Evolutionary conservation across 1,140 invertebrate species (phyloP), one percentile per base, ranked within the genome.

Genomic region (Phymorhynchus buccinoides): DNA sequence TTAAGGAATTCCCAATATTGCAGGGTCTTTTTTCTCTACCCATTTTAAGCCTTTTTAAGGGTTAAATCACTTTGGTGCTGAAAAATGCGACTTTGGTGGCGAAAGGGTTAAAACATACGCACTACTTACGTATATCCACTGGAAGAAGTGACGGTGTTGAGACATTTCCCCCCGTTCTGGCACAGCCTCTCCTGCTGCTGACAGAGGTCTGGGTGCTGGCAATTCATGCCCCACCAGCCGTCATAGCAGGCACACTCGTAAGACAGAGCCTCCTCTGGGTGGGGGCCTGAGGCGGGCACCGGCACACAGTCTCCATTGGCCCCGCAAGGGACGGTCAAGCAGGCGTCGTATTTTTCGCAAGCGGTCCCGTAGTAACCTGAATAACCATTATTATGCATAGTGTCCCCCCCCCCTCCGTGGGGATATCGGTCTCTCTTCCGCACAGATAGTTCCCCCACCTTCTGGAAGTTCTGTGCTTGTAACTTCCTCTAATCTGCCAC

Each of bases 281-380:
- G n/a, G 1, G 6, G 41, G 39, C 32, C 27, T 14, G 32, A 30
- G 16, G 84, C 66, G 12, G 85, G 85, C 18, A 66, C 39, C 48
- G 75, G 85, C 16, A 56, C 56, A 39, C 88, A 89, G 0, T 84
- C 88, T 18, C 88, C 91, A 56, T 86, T 86, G 68, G 89, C 88
- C n/a, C 85, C 80, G 82, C 92, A 93, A 1, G 90, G 89, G 44
- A 83, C 86, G 1, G 77, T 75, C n/a, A 85, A 71, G 84, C 93
- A 94, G 0, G 92, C 90, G 87, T 94, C 86, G 66, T 88, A 88
- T 44, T 85, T 71, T 12, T 91, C 85, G 85, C 93, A 94, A 27
- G 83, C 86, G 0, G 85, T 44, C 0, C 93, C 93, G 83, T 90
- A 91, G 84, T 90, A 93, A 27, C 93, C 79, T 80, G 79, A 30